These are phyloP conservation scores for Leucosticte australis DNA, from an alignment of 2,113 vertebrate genomes.

Conservation along the genomic window DNA sequence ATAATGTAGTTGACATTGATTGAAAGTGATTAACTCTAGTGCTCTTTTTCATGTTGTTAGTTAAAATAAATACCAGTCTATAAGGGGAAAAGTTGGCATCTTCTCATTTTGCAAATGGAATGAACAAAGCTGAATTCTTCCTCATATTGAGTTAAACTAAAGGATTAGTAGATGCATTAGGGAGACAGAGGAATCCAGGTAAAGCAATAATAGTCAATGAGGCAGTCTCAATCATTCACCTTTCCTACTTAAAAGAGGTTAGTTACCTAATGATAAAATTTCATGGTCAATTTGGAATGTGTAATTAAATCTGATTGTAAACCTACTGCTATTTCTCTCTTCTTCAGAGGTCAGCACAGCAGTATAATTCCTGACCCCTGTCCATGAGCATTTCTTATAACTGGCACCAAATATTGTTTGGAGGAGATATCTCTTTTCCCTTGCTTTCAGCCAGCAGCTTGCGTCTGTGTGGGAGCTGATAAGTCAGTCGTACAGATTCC, in stretches of 20 bases:
- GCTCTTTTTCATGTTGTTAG: conserved; percentile 75
- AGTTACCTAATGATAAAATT: conserved; percentile 77
- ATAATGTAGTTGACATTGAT: conserved; percentile 79
- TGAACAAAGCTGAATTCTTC: conserved; percentile 63
- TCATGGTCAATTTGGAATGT: conserved; percentile 74
- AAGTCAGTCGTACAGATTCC: not conserved
- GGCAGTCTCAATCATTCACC: conserved; percentile 73
- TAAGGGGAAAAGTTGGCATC: conserved; percentile 66
- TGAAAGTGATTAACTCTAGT: conserved; percentile 80
- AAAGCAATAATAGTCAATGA: conserved; percentile 74
- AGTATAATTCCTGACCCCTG: conserved; percentile 66
- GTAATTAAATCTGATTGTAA: conserved; percentile 75
- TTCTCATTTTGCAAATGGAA: conserved; percentile 73
- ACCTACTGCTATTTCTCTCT: conserved; percentile 73
- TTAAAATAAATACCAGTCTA: conserved; percentile 78
- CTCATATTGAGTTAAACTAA: conserved; percentile 62
- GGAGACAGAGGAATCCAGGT: conserved; percentile 60
- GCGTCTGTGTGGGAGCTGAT: not conserved
- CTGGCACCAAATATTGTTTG: conserved; percentile 35
- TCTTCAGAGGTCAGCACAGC: conserved; percentile 59
- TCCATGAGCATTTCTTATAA: conserved; percentile 57
- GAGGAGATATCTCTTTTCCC: not conserved
- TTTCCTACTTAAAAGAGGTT: conserved; percentile 74
- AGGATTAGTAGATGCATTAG: conserved; percentile 65
- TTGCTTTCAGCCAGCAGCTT: not conserved